A percentile compares a stretch with the other conserved stretches of the same genome.
Conservation (phyloP, 2,113 vertebrate species). For the Beaufortia kweichowensis region DNA sequence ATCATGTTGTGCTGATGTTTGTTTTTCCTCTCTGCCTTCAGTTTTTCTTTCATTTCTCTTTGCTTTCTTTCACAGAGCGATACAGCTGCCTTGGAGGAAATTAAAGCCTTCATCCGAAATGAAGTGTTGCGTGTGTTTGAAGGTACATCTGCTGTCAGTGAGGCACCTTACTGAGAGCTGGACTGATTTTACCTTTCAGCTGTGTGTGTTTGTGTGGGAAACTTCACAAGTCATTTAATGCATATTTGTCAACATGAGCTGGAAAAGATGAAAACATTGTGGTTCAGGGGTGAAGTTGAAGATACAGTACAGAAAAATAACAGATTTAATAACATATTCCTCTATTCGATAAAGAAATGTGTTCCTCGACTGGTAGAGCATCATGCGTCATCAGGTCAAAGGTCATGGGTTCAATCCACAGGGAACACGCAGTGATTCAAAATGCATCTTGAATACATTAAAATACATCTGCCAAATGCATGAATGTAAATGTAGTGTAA, state of each 20-base stretch:
- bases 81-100: constrained; percentile 83
- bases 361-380: too few relatives aligned
- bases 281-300: too few relatives aligned
- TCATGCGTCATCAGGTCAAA: too few relatives aligned
- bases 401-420: too few relatives aligned
- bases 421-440: too few relatives aligned
- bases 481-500: too few relatives aligned
- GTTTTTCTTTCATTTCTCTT: constrained; percentile 19
- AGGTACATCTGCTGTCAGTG: constrained; percentile 72
- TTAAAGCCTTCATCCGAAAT: constrained; percentile 86
- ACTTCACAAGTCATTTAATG: constrained; percentile 10
- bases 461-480: too few relatives aligned
- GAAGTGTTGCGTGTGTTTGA: constrained; percentile 91
- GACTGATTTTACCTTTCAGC: neutral
- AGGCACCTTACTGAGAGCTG: neutral
- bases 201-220: neutral
- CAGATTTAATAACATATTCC: too few relatives aligned
- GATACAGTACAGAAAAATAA: too few relatives aligned
- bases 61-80: constrained; percentile 74
- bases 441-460: too few relatives aligned
- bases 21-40: constrained; percentile 31
- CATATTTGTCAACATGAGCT: neutral
- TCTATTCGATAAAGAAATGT: too few relatives aligned
- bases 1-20: constrained; percentile 50
- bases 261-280: neutral